phyloP scores from a whole-genome alignment of 2,888 invertebrate genomes.

The Megaustenia siamemsis region DNA sequence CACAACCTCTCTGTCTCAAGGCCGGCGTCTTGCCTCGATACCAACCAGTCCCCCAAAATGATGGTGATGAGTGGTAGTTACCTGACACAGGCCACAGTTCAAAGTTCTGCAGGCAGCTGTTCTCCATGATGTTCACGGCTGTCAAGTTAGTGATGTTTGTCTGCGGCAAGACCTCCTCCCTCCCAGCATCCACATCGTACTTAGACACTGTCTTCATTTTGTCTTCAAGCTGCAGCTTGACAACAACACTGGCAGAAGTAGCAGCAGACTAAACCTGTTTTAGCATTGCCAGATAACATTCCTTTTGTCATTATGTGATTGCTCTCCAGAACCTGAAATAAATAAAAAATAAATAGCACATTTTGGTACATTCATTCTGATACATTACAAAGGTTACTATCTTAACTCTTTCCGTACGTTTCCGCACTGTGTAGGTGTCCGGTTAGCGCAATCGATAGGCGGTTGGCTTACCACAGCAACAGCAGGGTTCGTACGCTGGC shows the following conservation, averaged over 20 bases:
- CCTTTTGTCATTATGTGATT: background rate
- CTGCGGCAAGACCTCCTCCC: background rate
- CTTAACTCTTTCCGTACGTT: too few species aligned
- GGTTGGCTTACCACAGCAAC: too few species aligned
- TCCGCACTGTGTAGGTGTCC: too few species aligned
- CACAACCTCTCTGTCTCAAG: too few species aligned
- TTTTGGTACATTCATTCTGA: too few species aligned
- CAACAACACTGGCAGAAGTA: background rate
- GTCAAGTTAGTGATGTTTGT: slow-evolving; percentile 45
- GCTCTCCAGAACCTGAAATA: background rate
- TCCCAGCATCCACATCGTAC: background rate
- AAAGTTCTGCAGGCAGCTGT: slow-evolving; percentile 49
- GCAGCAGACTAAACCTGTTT: background rate
- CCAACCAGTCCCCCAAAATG: too few species aligned
- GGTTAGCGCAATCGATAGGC: too few species aligned
- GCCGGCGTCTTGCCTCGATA: too few species aligned
- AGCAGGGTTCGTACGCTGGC: too few species aligned
- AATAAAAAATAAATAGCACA: too few species aligned
- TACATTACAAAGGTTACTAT: too few species aligned
- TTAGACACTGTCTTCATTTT: slow-evolving; percentile 3
- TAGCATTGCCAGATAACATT: background rate
- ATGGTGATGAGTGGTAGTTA: too few species aligned
- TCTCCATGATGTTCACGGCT: slow-evolving; percentile 37
- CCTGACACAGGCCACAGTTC: slow-evolving; percentile 50
- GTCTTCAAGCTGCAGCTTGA: background rate